Evolutionary conservation across 2,888 invertebrate genomes (phyloP), one percentile per base, ranked within the genome.

Genomic region (Lochmaea capreae): DNA sequence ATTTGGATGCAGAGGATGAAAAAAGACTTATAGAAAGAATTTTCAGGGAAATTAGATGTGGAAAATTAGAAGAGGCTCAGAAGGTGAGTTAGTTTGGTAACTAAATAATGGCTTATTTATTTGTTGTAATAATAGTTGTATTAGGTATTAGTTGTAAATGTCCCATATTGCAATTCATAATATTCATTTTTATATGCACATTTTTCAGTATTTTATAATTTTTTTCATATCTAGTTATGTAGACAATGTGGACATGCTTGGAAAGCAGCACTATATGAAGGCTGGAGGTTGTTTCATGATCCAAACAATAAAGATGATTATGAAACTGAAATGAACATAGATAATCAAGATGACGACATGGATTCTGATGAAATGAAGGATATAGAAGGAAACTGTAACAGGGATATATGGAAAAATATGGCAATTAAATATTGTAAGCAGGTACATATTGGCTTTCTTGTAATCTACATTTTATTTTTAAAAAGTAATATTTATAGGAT

Each of bases 231-330:
- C n/a, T 72, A 86, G 75, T 86, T 97, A 49, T 96, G 97, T 82
- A 90, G 93, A 59, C 93, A 93, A 83, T 94, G 94, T 82, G 98
- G 98, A 0, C 97, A 98, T 86, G 92, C 94, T 2, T 97, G 97
- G 97, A 89, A 96, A 66, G 97, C 97, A 0, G 96, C 96, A 5
- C 92, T 95, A 26, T 88, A 98, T 54, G 94, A 97, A 86, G 98
- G 98, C 3, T 97, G 97, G 97, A 90, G 93, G 71, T 89, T 97
- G 42, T 91, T 93, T 82, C 95, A 97, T 84, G 97, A 98, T 88
- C 93, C 95, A 8, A 95, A 96, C 83, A 92, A 92, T 81, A 89
- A 90, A 66, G 87, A 88, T 67, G 88, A 87, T 76, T 80, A 85
- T n/a, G 84, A 85, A 72, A 78, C 78, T 52, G 81, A 81, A 33